phyloP scores from a whole-genome alignment of 2,797 vertebrate species.

The Hylomyscus alleni region DNA sequence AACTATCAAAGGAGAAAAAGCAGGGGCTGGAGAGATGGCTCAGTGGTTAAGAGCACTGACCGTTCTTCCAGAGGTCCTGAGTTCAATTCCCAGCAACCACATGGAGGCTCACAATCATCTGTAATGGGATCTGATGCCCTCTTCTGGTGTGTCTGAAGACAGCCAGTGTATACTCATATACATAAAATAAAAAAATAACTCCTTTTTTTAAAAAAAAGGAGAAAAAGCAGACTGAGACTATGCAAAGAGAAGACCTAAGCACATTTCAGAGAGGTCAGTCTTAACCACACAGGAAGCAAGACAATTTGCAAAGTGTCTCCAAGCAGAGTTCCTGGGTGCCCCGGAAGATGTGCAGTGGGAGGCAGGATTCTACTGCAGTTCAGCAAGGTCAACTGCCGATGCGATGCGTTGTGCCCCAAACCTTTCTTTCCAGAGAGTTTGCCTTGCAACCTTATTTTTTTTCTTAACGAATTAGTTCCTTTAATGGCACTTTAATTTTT shows the following conservation, averaged over 20 bases:
- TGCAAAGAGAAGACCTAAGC: background rate
- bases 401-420: background rate
- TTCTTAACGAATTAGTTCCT: background rate
- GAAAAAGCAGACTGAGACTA: background rate
- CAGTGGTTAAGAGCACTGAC: background rate
- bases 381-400: background rate
- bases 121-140: background rate
- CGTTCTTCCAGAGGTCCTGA: background rate
- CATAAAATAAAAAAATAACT: background rate
- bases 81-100: background rate
- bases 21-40: background rate
- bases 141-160: background rate
- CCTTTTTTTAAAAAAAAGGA: background rate
- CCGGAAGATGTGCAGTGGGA: background rate
- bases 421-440: background rate
- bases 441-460: background rate
- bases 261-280: background rate
- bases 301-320: background rate
- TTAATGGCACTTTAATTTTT: slow-evolving; percentile 13
- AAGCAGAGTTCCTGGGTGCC: background rate
- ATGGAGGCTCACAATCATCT: background rate
- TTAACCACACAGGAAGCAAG: background rate
- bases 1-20: background rate
- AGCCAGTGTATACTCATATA: too few relatives aligned
- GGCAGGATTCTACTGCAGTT: background rate